phyloP scores from a whole-genome alignment of 2,888 invertebrate genomes.

The Cryptus viduatorius region DNA sequence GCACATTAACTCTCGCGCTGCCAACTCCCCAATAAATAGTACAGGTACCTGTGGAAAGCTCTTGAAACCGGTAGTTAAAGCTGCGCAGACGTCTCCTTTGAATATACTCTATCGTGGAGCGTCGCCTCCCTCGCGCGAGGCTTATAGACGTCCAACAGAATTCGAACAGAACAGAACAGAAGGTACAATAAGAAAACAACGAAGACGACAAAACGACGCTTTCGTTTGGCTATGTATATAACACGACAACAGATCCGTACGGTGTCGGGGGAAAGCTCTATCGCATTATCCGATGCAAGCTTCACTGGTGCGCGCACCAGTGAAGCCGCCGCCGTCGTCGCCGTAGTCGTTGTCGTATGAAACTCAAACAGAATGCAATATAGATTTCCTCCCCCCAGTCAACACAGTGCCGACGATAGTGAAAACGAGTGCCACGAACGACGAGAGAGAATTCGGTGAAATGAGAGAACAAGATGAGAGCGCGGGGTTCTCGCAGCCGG shows the following conservation, averaged over 20 bases:
- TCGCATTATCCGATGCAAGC: slow-evolving; percentile 68
- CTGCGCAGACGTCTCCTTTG: slow-evolving; percentile 30
- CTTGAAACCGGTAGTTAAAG: slow-evolving; percentile 47
- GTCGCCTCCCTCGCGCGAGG: slow-evolving; percentile 19
- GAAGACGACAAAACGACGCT: slow-evolving; percentile 28
- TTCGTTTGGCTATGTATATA: slow-evolving; percentile 12
- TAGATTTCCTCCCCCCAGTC: slow-evolving; percentile 7
- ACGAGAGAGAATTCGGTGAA: slow-evolving; percentile 18
- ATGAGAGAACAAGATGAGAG: slow-evolving; percentile 44
- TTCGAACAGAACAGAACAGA: slow-evolving; percentile 14
- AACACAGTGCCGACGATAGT: slow-evolving; percentile 44
- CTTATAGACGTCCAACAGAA: not conserved
- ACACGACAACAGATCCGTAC: slow-evolving; percentile 1
- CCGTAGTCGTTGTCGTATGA: slow-evolving; percentile 60
- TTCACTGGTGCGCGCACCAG: slow-evolving; percentile 42
- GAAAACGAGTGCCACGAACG: slow-evolving; percentile 25
- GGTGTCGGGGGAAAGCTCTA: slow-evolving; percentile 62
- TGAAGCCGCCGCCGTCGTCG: slow-evolving; percentile 21
- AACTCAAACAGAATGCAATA: slow-evolving; percentile 65
- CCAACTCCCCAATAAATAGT: slow-evolving; percentile 53
- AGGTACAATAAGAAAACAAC: slow-evolving; percentile 49
- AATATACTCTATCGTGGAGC: slow-evolving; percentile 17
- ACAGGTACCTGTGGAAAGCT: slow-evolving; percentile 49
- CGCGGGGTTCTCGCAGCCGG: not conserved
- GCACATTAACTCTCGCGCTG: slow-evolving; percentile 38